These are phyloP conservation scores for Seriola dumerili DNA, from an alignment of 2,113 vertebrate species.

Conservation along the genomic window DNA sequence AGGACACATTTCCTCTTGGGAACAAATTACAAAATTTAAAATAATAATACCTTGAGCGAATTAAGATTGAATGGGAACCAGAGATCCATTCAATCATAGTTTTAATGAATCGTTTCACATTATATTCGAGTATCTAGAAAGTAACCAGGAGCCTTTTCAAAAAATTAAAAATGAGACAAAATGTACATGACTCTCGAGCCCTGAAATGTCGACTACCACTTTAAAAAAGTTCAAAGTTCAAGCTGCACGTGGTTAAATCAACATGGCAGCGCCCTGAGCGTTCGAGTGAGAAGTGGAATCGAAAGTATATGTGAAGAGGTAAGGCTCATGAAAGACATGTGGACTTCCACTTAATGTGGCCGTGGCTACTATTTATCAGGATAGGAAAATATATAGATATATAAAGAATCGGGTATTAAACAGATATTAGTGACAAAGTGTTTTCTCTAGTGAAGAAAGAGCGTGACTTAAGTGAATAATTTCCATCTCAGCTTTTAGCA, in stretches of 20 bases:
- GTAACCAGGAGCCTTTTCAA: neutral
- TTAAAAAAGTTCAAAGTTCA: slow-evolving; percentile 69
- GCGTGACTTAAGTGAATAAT: neutral
- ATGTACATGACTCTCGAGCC: too few relatives aligned
- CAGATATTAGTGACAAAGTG: neutral
- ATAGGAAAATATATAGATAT: neutral
- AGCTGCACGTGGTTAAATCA: slow-evolving; percentile 62
- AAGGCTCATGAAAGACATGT: neutral
- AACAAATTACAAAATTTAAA: neutral
- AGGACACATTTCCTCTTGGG: neutral
- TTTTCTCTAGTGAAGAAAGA: neutral
- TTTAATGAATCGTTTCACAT: too few relatives aligned
- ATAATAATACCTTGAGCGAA: neutral
- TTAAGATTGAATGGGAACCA: neutral
- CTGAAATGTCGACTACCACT: slow-evolving; percentile 33
- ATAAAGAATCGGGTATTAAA: neutral
- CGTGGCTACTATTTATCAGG: neutral
- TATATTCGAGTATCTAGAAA: too few relatives aligned
- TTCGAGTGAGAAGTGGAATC: neutral
- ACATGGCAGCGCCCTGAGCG: slow-evolving; percentile 59
- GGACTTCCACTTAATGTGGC: accelerated
- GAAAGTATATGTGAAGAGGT: slow-evolving; percentile 27
- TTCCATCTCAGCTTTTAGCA: neutral
- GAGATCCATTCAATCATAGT: too few relatives aligned
- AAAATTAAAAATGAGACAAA: neutral